Percentiles rank a stretch among this genome's conserved stretches.
Conservation (phyloP, 2,113 vertebrate genomes). For the Melanostigma gelatinosum region DNA sequence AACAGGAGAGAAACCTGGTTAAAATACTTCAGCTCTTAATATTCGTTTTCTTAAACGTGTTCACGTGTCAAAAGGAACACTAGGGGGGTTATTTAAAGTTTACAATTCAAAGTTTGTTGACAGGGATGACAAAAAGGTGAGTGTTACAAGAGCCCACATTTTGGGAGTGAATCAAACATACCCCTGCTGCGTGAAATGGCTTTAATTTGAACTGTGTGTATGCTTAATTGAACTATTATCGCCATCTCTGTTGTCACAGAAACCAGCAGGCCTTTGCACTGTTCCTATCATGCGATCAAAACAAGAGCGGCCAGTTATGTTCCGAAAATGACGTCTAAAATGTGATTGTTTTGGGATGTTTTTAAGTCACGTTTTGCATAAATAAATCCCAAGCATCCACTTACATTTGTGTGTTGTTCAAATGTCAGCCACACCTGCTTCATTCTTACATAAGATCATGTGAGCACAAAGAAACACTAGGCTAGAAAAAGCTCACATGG, state of each 20-base stretch:
- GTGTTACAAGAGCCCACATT: not conserved
- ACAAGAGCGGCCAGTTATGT: not conserved
- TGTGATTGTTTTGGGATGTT: not conserved
- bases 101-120: constrained; percentile 1
- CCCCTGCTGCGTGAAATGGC: constrained; percentile 35
- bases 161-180: constrained; percentile 36
- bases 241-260: constrained; percentile 37
- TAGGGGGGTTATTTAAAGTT: not conserved
- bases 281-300: constrained; percentile 31
- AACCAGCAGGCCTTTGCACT: constrained; percentile 26
- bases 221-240: constrained; percentile 42
- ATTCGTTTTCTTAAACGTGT: not conserved
- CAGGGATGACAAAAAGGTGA: constrained; percentile 12
- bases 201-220: constrained; percentile 37
- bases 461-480: constrained; percentile 31
- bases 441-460: constrained; percentile 48
- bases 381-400: constrained; percentile 12
- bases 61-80: not conserved
- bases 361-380: not conserved
- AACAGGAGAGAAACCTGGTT: constrained; percentile 12
- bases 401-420: constrained; percentile 16
- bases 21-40: not conserved
- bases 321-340: not conserved
- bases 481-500: constrained; percentile 29
- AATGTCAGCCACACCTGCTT: constrained; percentile 57